A percentile compares a stretch with the other conserved stretches of the same genome.
Conservation (phyloP, 35 echinoderm and acorn worm species). For the Lytechinus pictus region DNA sequence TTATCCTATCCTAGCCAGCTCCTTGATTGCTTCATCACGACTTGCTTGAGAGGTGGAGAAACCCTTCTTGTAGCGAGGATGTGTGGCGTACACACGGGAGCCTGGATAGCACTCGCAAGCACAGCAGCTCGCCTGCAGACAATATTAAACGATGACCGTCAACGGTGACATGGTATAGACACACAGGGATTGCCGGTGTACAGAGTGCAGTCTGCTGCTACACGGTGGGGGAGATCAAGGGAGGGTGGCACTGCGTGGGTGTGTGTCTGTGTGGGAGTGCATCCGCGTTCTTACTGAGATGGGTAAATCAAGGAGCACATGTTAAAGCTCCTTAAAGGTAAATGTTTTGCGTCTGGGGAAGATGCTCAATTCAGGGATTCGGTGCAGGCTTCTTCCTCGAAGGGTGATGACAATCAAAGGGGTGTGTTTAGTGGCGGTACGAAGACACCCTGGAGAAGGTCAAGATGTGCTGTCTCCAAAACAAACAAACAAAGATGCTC, state of each 20-base stretch:
- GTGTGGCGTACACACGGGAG: neutral
- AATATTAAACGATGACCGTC: neutral
- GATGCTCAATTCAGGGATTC: neutral
- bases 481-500: neutral
- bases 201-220: neutral
- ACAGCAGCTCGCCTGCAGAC: neutral
- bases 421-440: no score
- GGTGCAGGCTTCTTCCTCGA: neutral
- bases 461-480: neutral
- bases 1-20: neutral
- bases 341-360: neutral
- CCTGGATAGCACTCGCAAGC: neutral
- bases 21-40: no score
- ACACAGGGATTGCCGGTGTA: neutral
- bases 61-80: neutral
- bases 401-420: neutral
- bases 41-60: neutral
- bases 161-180: neutral
- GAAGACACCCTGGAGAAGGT: neutral
- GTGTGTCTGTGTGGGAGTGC: neutral
- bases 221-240: neutral
- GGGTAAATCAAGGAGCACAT: neutral
- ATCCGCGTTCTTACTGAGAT: neutral
- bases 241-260: neutral
- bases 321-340: neutral